These are phyloP conservation scores for Hylomyscus alleni DNA, from an alignment of 2,797 vertebrate genomes.

Conservation along the genomic window DNA sequence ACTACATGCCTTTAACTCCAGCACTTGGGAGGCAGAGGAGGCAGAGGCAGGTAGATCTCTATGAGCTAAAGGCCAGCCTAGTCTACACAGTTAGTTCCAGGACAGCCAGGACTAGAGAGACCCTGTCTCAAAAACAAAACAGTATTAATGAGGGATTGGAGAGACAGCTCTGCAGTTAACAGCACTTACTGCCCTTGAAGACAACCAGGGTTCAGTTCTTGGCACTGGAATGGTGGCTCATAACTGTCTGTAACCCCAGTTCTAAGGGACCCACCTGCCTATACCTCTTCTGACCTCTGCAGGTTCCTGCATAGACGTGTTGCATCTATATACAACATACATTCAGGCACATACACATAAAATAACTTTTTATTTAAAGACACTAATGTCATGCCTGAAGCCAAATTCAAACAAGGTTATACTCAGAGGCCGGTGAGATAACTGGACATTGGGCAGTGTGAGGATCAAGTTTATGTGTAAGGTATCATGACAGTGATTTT, in stretches of 20 bases:
- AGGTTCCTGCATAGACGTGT: not conserved
- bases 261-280: not conserved
- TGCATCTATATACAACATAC: not conserved
- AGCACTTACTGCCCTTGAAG: not conserved
- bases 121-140: not conserved
- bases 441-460: not conserved
- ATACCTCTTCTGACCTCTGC: not conserved
- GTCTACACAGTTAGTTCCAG: not conserved
- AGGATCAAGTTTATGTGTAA: not conserved
- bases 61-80: not conserved
- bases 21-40: not conserved
- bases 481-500: not conserved
- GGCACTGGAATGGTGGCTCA: not conserved
- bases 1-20: not conserved
- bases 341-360: not conserved
- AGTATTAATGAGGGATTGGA: not conserved
- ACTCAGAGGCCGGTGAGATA: not conserved
- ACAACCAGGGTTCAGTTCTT: not conserved
- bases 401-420: not conserved
- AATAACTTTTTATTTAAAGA: not conserved
- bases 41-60: not conserved
- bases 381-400: not conserved
- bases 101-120: not conserved
- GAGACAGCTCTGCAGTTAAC: not conserved
- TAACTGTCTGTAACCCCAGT: not conserved